Percentiles rank a stretch among this genome's conserved stretches.
phyloP scores from a whole-genome alignment of 2,113 vertebrate species.

The Apteryx owenii region DNA sequence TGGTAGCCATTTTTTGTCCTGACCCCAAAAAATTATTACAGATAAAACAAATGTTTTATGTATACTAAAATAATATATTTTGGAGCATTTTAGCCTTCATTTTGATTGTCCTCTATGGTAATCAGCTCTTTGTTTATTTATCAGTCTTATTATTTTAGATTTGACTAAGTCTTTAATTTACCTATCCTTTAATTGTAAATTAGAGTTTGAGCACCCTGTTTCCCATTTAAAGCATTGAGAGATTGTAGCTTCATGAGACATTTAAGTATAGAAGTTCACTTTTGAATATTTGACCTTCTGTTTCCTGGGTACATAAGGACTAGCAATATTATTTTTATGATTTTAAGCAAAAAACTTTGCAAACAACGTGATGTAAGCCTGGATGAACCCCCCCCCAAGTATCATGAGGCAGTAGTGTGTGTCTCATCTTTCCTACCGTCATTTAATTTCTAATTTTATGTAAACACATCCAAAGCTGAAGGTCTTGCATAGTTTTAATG shows the following conservation, averaged over 20 bases:
- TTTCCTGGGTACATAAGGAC: background rate
- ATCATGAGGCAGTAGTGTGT: background rate
- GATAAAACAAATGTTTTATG: slow-evolving; percentile 50
- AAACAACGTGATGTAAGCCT: background rate
- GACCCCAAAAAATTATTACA: slow-evolving; percentile 62
- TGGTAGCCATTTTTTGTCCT: slow-evolving; percentile 58
- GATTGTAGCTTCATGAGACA: background rate
- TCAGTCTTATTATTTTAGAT: background rate
- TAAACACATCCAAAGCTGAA: background rate
- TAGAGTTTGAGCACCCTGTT: background rate
- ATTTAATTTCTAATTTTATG: background rate
- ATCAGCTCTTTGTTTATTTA: background rate
- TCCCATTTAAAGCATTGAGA: background rate
- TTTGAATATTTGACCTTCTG: background rate
- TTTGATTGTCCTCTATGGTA: background rate
- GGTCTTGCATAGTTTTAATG: background rate
- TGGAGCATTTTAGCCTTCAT: background rate
- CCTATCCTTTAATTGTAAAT: background rate
- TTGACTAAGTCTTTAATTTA: background rate
- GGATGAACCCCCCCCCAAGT: background rate
- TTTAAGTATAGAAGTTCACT: background rate
- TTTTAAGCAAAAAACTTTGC: background rate
- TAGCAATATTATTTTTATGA: background rate
- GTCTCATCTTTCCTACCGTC: background rate
- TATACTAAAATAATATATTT: slow-evolving; percentile 38